phyloP scores from a whole-genome alignment of 2,113 vertebrate genomes.

The Chamaea fasciata region DNA sequence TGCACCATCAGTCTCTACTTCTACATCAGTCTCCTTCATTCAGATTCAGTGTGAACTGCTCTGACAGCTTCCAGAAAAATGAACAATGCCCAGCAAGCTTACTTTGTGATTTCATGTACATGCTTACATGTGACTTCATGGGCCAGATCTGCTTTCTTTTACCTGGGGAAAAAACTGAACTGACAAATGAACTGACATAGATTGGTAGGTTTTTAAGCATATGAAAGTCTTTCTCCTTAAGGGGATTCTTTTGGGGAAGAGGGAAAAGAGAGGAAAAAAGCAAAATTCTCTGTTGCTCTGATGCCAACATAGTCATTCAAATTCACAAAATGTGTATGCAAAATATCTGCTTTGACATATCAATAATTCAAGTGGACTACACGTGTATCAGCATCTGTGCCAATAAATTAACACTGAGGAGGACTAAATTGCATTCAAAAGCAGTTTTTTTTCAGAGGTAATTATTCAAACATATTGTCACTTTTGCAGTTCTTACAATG shows the following conservation, averaged over 20 bases:
- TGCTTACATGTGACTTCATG: too few relatives aligned
- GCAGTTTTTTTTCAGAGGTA: not conserved
- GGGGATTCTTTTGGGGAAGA: not conserved
- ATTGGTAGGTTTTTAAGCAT: not conserved
- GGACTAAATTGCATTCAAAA: not conserved
- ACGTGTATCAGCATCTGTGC: not conserved
- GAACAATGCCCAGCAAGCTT: not conserved
- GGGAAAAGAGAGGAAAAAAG: not conserved
- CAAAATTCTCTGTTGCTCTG: not conserved
- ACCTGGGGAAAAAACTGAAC: not conserved
- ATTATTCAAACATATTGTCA: not conserved
- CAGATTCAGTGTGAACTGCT: not conserved
- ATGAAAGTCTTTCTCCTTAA: not conserved
- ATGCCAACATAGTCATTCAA: not conserved
- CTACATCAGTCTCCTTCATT: too few relatives aligned
- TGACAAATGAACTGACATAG: not conserved
- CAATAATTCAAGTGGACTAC: not conserved
- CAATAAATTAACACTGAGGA: not conserved
- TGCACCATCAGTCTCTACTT: not conserved
- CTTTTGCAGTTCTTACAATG: not conserved
- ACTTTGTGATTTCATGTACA: not conserved
- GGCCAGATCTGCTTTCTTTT: not conserved
- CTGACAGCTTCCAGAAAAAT: not conserved
- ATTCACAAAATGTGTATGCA: not conserved
- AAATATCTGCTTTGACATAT: not conserved